Conservation (phyloP, 2,797 vertebrate genomes). For the Huso huso region DNA sequence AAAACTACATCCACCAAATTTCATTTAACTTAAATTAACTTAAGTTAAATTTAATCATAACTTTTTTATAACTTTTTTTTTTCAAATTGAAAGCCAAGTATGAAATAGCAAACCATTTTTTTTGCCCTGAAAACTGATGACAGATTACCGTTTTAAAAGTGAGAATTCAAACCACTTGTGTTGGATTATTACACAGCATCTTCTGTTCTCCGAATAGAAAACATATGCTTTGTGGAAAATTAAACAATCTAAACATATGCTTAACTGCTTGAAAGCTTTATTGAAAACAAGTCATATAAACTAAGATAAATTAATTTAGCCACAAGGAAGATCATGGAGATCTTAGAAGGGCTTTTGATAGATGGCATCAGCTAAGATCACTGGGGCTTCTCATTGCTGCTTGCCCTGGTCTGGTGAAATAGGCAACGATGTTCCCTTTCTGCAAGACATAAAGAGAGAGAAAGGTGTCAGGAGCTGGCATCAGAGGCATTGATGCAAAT, state of each 20-base stretch:
- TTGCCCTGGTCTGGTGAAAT: constrained; percentile 62
- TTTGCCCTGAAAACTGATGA: constrained; percentile 46
- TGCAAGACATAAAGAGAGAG: constrained; percentile 68
- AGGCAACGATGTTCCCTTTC: constrained; percentile 63
- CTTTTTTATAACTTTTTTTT: too few relatives aligned
- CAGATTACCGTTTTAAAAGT: constrained; percentile 31
- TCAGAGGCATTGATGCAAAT: constrained; percentile 39
- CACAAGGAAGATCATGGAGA: constrained; percentile 47
- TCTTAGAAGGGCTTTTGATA: constrained; percentile 46
- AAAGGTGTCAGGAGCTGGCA: constrained; percentile 51
- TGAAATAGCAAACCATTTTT: constrained; percentile 14
- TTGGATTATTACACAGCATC: constrained; percentile 19
- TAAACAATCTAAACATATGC: too few relatives aligned
- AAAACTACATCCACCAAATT: too few relatives aligned
- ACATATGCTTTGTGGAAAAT: constrained; percentile 6
- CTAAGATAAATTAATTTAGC: constrained; percentile 36
- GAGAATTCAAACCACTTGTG: constrained; percentile 25
- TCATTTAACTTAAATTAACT: too few relatives aligned
- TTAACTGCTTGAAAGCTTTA: too few relatives aligned
- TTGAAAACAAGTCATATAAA: too few relatives aligned
- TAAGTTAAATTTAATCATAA: too few relatives aligned
- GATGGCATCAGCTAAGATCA: constrained; percentile 46
- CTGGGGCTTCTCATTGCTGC: constrained; percentile 60
- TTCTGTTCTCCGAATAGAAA: constrained; percentile 30
- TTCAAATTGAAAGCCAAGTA: too few relatives aligned